Conservation (phyloP, 2,113 vertebrate genomes). For the Procavia capensis region DNA sequence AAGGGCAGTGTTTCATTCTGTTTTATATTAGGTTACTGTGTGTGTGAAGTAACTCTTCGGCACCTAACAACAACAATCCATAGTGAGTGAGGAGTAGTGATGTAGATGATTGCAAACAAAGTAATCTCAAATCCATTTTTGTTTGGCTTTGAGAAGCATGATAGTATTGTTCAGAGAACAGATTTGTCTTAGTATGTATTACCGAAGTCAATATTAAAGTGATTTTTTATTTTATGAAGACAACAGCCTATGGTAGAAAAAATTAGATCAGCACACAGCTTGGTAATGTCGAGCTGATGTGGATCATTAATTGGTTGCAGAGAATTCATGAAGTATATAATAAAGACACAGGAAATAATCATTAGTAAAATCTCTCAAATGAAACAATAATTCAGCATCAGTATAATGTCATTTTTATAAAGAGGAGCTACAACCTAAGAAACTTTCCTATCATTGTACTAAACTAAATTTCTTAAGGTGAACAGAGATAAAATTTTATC, state of each 20-base stretch:
- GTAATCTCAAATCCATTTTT: neutral
- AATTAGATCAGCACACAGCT: neutral
- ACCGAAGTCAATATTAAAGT: slow-evolving; percentile 10
- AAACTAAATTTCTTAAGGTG: slow-evolving; percentile 4
- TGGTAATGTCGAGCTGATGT: neutral
- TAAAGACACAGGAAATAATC: neutral
- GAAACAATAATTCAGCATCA: neutral
- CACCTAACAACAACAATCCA: too few relatives aligned
- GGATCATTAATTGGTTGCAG: neutral
- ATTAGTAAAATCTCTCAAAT: neutral
- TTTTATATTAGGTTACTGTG: neutral
- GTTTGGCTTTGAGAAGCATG: slow-evolving; percentile 8
- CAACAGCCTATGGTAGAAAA: neutral
- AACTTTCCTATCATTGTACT: neutral
- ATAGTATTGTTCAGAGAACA: neutral
- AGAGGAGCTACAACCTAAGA: neutral
- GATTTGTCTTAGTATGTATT: neutral
- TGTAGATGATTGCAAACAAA: neutral
- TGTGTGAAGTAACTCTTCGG: too few relatives aligned
- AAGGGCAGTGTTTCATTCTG: too few relatives aligned
- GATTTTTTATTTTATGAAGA: slow-evolving; percentile 2
- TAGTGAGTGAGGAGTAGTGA: neutral
- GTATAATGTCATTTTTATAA: neutral
- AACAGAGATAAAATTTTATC: neutral
- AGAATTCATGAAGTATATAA: neutral